Base-by-base conservation (phyloP, 2,797 vertebrate species). In the Sebastes goodei region DNA sequence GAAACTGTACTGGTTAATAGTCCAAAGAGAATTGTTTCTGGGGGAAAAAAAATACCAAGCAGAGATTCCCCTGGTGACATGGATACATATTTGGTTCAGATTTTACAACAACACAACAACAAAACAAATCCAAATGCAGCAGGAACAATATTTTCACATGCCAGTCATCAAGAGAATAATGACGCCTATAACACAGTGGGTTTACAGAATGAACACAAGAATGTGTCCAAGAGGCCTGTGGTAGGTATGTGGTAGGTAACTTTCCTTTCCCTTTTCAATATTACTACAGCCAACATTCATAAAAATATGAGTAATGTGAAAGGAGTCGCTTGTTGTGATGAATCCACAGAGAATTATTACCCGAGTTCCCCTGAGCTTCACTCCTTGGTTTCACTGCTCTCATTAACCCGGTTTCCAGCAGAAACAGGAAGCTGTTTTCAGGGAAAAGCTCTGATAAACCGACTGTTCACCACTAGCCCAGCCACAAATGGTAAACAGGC, bases 1-100 rank as follows among this genome's bases (percentile, higher is more conserved):
- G 85, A 89, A 89, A 84, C 64, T 21, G 32, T 11, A 57, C 46
- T 42, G 25, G 29, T 57, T 78, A 71, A 73, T 5, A 74, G 73
- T 59, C 73, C 76, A 83, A 59, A 78, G 70, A 87, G 53, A 81
- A 63, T 67, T 5, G 35, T 68, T 64, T 62, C 33, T 49, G 7
- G 61, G 38, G 38, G 3, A 2, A 46, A 49, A 49, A 33, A 42
- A 74, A 46, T 17, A 57, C 21, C 7, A 15, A 27, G 35, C n/a
- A 66, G 38, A 83, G 38, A 78, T 69, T 67, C 9, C 70, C 59
- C 61, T 12, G 20, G 29, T 63, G 76, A 71, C 52, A 61, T 6
- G 29, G 27, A 77, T 25, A 70, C 2, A 62, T 62, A 71, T 83
- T 72, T 67, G 70, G 46, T 71, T 74, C 27, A 55, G n/a, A 69